A percentile compares a stretch with the other conserved stretches of the same genome.
Evolutionary conservation across 2,113 vertebrate species (phyloP).

Genomic region (Nycticebus coucang): DNA sequence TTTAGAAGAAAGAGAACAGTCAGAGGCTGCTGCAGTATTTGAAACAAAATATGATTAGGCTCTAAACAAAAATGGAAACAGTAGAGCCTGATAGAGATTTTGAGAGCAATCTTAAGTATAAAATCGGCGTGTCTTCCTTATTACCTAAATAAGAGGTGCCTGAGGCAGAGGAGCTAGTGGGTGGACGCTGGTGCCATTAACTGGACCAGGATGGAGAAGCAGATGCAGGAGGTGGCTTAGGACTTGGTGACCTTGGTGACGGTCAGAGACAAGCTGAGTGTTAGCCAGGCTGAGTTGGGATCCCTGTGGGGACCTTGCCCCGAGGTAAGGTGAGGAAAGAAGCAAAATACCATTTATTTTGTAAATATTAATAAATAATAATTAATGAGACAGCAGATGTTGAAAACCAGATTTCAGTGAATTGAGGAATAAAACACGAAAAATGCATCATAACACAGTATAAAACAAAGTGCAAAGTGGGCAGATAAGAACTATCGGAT

Average conservation of each 20-base stretch:
- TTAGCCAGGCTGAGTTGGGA: neutral
- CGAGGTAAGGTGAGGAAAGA: neutral
- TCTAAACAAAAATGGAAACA: neutral
- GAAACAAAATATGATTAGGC: neutral
- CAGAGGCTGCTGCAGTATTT: neutral
- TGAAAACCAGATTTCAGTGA: neutral
- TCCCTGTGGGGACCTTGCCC: neutral
- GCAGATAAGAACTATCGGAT: neutral
- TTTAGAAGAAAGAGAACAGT: neutral
- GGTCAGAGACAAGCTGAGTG: neutral
- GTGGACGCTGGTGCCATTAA: neutral
- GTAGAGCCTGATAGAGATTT: neutral
- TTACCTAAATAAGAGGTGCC: neutral
- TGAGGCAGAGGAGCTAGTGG: neutral
- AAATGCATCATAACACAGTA: neutral
- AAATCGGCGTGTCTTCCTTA: neutral
- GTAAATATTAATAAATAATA: neutral
- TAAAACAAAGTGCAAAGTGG: neutral
- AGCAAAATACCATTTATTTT: neutral
- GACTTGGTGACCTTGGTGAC: neutral
- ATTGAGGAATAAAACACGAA: neutral
- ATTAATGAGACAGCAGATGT: neutral
- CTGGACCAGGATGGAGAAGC: neutral
- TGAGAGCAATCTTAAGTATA: neutral
- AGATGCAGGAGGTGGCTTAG: neutral